phyloP scores from a whole-genome alignment of 2,888 invertebrate genomes.

The Leptinotarsa haldemani region DNA sequence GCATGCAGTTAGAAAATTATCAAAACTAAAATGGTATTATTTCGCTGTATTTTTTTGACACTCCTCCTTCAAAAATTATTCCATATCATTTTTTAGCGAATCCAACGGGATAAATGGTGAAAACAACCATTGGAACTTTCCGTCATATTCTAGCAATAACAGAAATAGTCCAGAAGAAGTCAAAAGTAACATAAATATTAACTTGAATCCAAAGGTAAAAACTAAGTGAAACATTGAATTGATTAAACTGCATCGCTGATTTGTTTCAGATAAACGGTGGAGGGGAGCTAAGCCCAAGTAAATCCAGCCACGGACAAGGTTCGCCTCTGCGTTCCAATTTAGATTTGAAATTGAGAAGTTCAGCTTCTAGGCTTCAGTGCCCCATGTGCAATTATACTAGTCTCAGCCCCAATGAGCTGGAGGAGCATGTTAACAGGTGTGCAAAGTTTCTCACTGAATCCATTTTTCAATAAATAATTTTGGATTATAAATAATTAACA shows the following conservation, averaged over 20 bases:
- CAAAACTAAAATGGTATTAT: too few species aligned
- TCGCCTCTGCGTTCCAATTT: constrained; percentile 80
- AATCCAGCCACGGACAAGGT: constrained; percentile 75
- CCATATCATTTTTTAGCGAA: constrained; percentile 52
- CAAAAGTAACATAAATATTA: constrained; percentile 63
- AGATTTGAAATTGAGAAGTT: constrained; percentile 75
- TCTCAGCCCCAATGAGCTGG: constrained; percentile 78
- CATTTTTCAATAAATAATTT: too few species aligned
- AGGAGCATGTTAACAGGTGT: constrained; percentile 81
- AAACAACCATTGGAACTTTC: constrained; percentile 55
- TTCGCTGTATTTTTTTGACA: background rate
- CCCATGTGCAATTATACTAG: constrained; percentile 83
- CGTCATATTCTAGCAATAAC: constrained; percentile 54
- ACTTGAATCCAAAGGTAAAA: constrained; percentile 63
- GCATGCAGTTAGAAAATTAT: too few species aligned
- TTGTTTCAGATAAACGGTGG: constrained; percentile 62
- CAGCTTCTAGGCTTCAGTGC: constrained; percentile 72
- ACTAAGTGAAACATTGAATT: too few species aligned
- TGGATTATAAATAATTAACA: too few species aligned
- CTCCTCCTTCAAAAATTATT: too few species aligned
- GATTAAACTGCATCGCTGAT: too few species aligned
- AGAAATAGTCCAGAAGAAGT: constrained; percentile 50
- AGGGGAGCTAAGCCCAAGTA: constrained; percentile 62
- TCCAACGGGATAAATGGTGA: constrained; percentile 58
- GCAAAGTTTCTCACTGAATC: too few species aligned